Evolutionary conservation across 2,113 vertebrate genomes (phyloP).

Genomic region (Dasypus novemcinctus): DNA sequence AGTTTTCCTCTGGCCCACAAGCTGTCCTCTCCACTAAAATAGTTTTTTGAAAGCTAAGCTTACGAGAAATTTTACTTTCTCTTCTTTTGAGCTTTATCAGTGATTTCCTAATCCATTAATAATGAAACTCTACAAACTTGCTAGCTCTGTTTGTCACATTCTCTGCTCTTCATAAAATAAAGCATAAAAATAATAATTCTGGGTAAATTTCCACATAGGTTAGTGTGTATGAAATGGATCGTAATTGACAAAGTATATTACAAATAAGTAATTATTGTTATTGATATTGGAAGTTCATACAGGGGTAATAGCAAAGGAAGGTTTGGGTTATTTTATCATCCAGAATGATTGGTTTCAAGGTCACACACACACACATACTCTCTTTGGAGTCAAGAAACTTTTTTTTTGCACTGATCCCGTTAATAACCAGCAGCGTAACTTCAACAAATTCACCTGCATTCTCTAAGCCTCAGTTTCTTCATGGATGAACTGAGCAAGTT

Average conservation of each 20-base stretch:
- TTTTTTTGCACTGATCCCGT: background rate
- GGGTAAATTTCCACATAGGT: background rate
- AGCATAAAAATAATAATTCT: background rate
- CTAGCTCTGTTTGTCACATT: rapidly evolving
- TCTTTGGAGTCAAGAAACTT: background rate
- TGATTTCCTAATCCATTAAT: background rate
- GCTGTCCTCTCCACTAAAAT: background rate
- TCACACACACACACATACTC: background rate
- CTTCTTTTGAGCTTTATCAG: background rate
- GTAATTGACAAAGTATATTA: background rate
- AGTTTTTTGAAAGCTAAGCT: constrained; percentile 44
- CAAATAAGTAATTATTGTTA: background rate
- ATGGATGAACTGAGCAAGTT: background rate
- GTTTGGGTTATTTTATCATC: background rate
- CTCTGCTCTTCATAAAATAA: constrained; percentile 2
- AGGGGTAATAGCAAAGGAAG: background rate
- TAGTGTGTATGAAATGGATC: background rate
- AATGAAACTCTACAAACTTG: constrained; percentile 13
- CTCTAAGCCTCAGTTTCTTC: background rate
- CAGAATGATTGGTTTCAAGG: background rate
- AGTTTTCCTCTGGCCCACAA: background rate
- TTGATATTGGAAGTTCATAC: background rate
- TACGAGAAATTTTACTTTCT: background rate
- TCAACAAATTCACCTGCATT: background rate
- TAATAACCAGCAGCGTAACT: background rate